Evolutionary conservation across 2,888 invertebrate genomes (phyloP), one percentile per base, ranked within the genome.

Genomic region (Eupeodes latifasciatus): DNA sequence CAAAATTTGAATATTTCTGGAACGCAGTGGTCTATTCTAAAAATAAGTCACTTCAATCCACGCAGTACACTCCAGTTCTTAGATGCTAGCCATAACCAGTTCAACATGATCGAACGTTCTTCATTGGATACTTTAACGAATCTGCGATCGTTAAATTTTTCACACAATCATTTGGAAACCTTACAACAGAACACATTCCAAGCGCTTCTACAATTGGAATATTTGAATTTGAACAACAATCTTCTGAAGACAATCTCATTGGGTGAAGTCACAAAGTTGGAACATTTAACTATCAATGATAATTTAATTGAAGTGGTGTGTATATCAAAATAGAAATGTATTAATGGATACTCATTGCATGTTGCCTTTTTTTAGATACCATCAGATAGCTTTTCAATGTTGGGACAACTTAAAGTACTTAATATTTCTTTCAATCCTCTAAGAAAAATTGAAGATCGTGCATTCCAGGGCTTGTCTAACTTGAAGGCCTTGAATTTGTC

Each of bases 21-120:
- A 12, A 91, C 91, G n/a, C 81, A 90, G 16, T 51, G 92, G 67
- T 84, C 85, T 5, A 34, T 78, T 1, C 85, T 93, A 4, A 89
- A 90, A 34, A 81, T 61, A 2, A 87, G 64, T 5, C 91, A 92
- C 82, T 92, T 93, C 88, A 80, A 72, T 2, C 11, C 49, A 12
- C 61, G 87, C 0, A 91, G 90, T 44, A 74, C 85, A 53, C 80
- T 93, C 19, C 89, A 91, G 67, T 53, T 87, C 53, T 82, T 93
- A n/a, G 93, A 93, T 89, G 91, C 90, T 2, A 93, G 92, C 67
- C 86, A 91, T 85, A 93, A 93, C 88, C 78, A 85, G 10, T 84
- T 93, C 51, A 36, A 75, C 7, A 40, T 69, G 2, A 77, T 93
- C 27, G 88, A 83, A n/a, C 90, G 84, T 19, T 89, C 90, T 14